Conservation (phyloP, 2,113 vertebrate genomes). For the Syngnathus scovelli region DNA sequence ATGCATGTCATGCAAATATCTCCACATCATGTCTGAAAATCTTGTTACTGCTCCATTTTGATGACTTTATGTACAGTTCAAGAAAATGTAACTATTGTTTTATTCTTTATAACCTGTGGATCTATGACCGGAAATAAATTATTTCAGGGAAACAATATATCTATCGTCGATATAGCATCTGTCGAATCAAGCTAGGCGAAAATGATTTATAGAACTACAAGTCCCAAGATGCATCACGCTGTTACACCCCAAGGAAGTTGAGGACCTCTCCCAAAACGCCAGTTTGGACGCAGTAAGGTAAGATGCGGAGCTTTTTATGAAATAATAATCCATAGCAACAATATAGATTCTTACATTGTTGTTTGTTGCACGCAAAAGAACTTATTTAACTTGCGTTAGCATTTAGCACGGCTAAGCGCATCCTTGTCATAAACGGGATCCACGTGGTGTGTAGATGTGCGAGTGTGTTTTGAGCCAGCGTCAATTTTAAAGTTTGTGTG, state of each 20-base stretch:
- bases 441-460: slow-evolving; percentile 34
- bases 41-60: neutral
- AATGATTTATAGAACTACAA: slow-evolving; percentile 29
- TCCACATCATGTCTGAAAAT: slow-evolving; percentile 14
- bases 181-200: neutral
- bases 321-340: accelerated
- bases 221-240: slow-evolving; percentile 44
- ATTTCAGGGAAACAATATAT: neutral
- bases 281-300: neutral
- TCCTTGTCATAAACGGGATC: slow-evolving; percentile 8
- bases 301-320: neutral
- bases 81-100: neutral
- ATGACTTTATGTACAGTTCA: neutral
- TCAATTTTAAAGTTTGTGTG: neutral
- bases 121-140: slow-evolving; percentile 17
- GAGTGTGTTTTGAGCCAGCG: neutral
- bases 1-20: slow-evolving; percentile 1
- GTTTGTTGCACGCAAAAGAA: neutral
- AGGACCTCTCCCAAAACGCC: neutral
- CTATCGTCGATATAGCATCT: neutral
- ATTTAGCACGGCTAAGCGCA: neutral
- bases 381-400: neutral
- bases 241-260: slow-evolving; percentile 35
- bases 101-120: slow-evolving; percentile 19
- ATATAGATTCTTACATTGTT: accelerated